phyloP scores from a whole-genome alignment of 2,113 vertebrate species.

The Corythoichthys haematopterus region DNA sequence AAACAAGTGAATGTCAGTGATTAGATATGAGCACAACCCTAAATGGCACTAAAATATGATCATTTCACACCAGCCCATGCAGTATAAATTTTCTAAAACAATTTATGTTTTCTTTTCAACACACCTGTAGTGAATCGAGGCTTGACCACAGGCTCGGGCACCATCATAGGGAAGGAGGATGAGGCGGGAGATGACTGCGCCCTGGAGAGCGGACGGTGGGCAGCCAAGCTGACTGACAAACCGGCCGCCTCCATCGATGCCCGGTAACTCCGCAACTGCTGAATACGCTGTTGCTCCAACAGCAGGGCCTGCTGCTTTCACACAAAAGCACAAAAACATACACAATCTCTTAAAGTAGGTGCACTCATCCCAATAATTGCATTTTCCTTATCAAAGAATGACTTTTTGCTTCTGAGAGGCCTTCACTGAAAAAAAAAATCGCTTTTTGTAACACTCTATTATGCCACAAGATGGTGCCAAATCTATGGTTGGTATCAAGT shows the following conservation, averaged over 20 bases:
- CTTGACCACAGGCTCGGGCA: conserved; percentile 84
- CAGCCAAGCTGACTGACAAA: conserved; percentile 78
- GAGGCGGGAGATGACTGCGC: conserved; percentile 94
- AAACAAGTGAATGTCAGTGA: no score
- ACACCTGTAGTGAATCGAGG: conserved; percentile 93
- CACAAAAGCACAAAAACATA: conserved; percentile 14
- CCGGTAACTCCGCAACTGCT: conserved; percentile 93
- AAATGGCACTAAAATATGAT: no score
- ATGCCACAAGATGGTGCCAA: background rate
- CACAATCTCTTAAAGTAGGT: background rate
- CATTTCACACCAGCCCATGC: no score
- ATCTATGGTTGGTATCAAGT: background rate
- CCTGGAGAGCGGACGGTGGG: conserved; percentile 89
- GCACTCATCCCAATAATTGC: background rate
- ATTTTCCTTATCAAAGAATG: background rate
- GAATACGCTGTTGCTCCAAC: conserved; percentile 92
- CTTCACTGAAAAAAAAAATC: no score
- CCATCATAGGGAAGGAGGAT: conserved; percentile 84
- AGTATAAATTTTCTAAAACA: background rate
- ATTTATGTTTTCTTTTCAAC: background rate
- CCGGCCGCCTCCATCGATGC: conserved; percentile 91
- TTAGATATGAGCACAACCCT: no score
- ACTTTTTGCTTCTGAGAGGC: background rate
- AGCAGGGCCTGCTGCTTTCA: conserved; percentile 84
- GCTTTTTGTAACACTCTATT: background rate